A percentile compares a stretch with the other conserved stretches of the same genome.
Conservation (phyloP, 1,140 invertebrate genomes). For the Aricia agestis region DNA sequence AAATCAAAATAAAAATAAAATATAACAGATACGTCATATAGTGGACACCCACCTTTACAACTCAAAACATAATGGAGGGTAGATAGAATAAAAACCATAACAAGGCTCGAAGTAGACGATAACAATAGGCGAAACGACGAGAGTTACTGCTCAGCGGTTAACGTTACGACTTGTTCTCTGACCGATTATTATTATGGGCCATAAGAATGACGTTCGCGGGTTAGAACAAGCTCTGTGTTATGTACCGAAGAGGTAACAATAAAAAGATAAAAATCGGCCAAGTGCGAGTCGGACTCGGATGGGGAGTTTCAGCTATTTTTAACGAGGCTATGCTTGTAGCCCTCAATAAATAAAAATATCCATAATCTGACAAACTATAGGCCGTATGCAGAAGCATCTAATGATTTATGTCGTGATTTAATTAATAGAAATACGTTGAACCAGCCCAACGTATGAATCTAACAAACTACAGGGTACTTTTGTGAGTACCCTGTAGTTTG, state of each 20-base stretch:
- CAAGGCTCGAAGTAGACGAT: constrained; percentile 1
- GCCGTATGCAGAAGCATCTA: constrained; percentile 19
- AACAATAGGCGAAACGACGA: neutral
- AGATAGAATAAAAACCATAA: constrained; percentile 38
- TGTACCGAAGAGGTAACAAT: neutral
- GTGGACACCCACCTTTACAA: constrained; percentile 1
- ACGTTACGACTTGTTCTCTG: neutral
- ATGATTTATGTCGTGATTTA: constrained; percentile 25
- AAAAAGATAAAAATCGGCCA: too few relatives aligned
- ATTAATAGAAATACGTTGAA: too few relatives aligned
- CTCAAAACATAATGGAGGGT: constrained; percentile 31
- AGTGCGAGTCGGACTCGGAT: too few relatives aligned
- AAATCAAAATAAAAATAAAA: too few relatives aligned
- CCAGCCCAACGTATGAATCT: too few relatives aligned
- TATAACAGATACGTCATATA: too few relatives aligned
- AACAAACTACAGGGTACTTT: too few relatives aligned
- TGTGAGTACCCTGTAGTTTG: too few relatives aligned
- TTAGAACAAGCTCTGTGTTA: too few relatives aligned
- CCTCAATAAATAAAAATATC: too few relatives aligned
- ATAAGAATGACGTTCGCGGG: neutral
- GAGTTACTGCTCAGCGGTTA: neutral
- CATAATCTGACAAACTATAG: neutral
- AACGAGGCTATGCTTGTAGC: too few relatives aligned
- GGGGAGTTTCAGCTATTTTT: too few relatives aligned
- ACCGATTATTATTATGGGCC: neutral